Evolutionary conservation across 2,888 invertebrate genomes (phyloP).

Genomic region (Leucoptera coffeella): DNA sequence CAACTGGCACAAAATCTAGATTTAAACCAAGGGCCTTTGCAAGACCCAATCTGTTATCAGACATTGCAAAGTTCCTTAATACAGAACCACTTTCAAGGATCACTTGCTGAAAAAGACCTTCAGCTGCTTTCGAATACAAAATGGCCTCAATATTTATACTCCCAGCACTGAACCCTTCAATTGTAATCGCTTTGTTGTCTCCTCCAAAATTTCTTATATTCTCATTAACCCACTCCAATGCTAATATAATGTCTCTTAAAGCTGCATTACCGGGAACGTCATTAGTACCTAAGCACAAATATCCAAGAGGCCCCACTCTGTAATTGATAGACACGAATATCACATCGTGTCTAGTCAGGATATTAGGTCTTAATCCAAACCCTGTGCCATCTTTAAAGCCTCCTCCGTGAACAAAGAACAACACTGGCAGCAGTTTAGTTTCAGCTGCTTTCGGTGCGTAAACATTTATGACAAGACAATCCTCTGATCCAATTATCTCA

Average conservation of each 20-base stretch:
- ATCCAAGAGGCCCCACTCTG: slow-evolving; percentile 1
- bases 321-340: slow-evolving; percentile 3
- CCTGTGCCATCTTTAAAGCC: slow-evolving; percentile 1
- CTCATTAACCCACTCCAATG: slow-evolving; percentile 8
- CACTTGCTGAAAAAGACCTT: slow-evolving; percentile 1
- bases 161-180: slow-evolving; percentile 2
- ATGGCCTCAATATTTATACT: background rate
- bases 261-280: slow-evolving; percentile 2
- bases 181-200: slow-evolving; percentile 6
- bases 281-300: slow-evolving; percentile 2
- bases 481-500: slow-evolving; percentile 1
- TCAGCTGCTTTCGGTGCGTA: slow-evolving; percentile 1
- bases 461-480: slow-evolving; percentile 2
- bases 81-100: slow-evolving; percentile 2
- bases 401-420: slow-evolving; percentile 2
- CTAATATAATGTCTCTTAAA: slow-evolving; percentile 1
- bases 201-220: slow-evolving; percentile 16
- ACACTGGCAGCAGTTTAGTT: background rate
- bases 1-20: background rate
- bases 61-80: background rate
- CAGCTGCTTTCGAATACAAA: background rate
- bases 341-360: slow-evolving; percentile 1
- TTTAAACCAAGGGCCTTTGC: slow-evolving; percentile 1
- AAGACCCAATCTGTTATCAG: background rate
- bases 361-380: background rate